Base-by-base conservation (phyloP, 2,113 vertebrate genomes). In the Alligator mississippiensis region DNA sequence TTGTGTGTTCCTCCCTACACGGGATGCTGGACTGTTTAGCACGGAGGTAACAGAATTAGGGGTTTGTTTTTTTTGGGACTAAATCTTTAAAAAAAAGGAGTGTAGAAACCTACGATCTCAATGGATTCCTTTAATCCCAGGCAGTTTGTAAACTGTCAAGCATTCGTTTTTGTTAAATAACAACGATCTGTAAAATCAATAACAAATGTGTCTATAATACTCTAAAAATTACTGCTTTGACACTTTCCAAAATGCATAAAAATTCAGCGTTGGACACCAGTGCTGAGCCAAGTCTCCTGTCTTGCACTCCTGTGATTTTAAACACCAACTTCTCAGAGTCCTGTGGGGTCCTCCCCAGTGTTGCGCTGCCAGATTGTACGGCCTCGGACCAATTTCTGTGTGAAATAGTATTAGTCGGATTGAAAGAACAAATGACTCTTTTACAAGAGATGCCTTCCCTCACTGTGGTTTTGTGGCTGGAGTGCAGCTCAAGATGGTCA, bases 261-360 rank as follows among this genome's bases (percentile, higher is more conserved):
- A 81, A 60, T 6, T 22, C 0, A 0, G n/a, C 2, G 94, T 8
- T 34, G 83, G 74, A 28, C 47, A 5, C 0, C 0, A 14, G 9
- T 47, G 47, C 47, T 47, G 47, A 47, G 47, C 47, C 47, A 47
- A 47, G 47, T 47, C 47, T 47, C 47, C 47, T 47, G 8, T 47
- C 47, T 47, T 47, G 47, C 47, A 47, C 7, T 47, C 47, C 47
- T 47, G 47, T 47, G 47, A 47, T 47, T 47, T 47, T 47, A 47
- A 47, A 47, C 47, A 47, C 47, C 47, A 64, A 34, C 0, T 12
- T 19, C 77, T 11, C 14, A 38, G 21, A 83, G 64, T 76, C 54
- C 30, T 63, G 14, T 17, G 21, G 59, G 63, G 87, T 55, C 27
- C 28, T 77, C 27, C 18, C 77, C 24, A 89, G 38, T 12, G 1